Evolutionary conservation across 2,888 invertebrate species (phyloP), one percentile per base, ranked within the genome.

Genomic region (Caenorhabditis imperialis): DNA sequence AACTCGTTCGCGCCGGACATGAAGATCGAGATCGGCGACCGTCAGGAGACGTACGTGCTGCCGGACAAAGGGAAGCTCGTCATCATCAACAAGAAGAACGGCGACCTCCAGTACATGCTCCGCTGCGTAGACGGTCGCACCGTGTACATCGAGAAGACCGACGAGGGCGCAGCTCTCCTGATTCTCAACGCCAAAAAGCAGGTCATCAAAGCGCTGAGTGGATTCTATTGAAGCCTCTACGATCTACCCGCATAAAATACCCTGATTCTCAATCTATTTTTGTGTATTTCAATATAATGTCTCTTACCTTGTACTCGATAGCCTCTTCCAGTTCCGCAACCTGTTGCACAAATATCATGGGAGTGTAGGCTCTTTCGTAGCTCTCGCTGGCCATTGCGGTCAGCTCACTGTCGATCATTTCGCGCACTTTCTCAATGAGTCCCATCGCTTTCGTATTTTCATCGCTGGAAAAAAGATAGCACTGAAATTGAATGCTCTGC

Each of bases 261-360:
- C n/a, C n/a, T n/a, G n/a, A n/a, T n/a, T n/a, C n/a, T n/a, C n/a
- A n/a, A n/a, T n/a, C n/a, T n/a, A n/a, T n/a, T n/a, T n/a, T n/a
- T n/a, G n/a, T n/a, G n/a, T n/a, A n/a, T n/a, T n/a, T n/a, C n/a
- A n/a, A n/a, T n/a, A n/a, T n/a, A n/a, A n/a, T n/a, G 3, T 20
- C 14, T 38, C 63, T 33, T 35, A 75, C 81, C 60, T 78, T 95
- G 89, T 94, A 99, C 83, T 96, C 96, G 60, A 99, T 95, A 0
- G 95, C 94, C 90, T 99, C 99, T 88, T 99, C 99, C 62, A 99
- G 89, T 89, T 99, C 99, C 0, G 96, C 94, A 55, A 99, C 90
- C 91, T 98, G 94, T 89, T 99, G 99, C 0, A 96, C 97, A 81
- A 94, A 94, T 0, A 99, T 96, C 93, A 99, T 93, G 22, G 73